Evolutionary conservation across 2,113 vertebrate genomes (phyloP).

Genomic region (Psophia crepitans): DNA sequence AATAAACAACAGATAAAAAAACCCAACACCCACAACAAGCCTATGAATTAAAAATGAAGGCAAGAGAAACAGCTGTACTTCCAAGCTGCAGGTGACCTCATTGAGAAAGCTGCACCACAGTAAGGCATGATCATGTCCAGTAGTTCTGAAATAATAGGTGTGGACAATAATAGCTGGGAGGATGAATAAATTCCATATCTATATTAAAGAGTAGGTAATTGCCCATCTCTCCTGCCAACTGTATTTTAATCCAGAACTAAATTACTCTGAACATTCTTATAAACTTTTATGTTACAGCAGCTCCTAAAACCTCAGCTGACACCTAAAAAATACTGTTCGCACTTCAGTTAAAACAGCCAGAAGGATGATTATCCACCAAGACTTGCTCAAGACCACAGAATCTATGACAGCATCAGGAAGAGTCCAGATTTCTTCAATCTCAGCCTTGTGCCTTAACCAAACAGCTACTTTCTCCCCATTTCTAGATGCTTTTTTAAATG

Average conservation of each 20-base stretch:
- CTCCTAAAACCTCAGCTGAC: background rate
- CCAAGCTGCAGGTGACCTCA: constrained; percentile 47
- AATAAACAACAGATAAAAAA: constrained; percentile 61
- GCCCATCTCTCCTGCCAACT: constrained; percentile 29
- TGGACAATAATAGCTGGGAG: constrained; percentile 17
- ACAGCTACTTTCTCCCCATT: background rate
- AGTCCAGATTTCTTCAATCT: background rate
- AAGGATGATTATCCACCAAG: background rate
- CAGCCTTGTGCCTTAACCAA: background rate
- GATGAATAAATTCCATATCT: background rate
- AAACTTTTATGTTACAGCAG: background rate
- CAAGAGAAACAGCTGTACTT: constrained; percentile 32
- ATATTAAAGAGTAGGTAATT: constrained; percentile 24
- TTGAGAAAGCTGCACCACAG: constrained; percentile 3
- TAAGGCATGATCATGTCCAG: background rate
- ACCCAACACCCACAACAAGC: constrained; percentile 45
- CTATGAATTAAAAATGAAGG: constrained; percentile 61
- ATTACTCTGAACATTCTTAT: background rate
- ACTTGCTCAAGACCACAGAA: background rate
- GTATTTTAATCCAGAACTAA: constrained; percentile 9
- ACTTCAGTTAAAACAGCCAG: background rate
- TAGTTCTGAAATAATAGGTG: constrained; percentile 24
- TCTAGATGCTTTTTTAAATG: background rate
- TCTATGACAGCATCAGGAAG: background rate
- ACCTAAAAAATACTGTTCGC: background rate